Base-by-base conservation (phyloP, 2,888 invertebrate genomes). In the Acleris sparsana region DNA sequence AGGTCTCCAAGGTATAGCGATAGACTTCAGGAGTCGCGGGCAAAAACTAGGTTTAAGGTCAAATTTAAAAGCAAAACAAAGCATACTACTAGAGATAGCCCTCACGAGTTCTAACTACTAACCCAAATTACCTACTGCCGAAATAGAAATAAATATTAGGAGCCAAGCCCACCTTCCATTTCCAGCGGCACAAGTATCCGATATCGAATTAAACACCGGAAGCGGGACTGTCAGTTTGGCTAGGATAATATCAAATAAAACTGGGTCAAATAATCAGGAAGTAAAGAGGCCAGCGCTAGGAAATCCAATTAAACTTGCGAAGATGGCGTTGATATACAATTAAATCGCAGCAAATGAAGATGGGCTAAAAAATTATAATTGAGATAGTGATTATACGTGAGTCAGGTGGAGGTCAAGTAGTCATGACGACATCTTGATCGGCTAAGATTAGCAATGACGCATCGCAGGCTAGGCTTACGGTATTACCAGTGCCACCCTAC, bases 391-490 rank as follows among this genome's bases (percentile, higher is more conserved):
- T 76, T 73, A 72, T 68, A 57, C 70, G 72, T 82, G 83, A 85
- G 76, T 84, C 84, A 83, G 80, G 79, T 81, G 51, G 80, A 82
- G 84, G 83, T 86, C 86, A 84, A 78, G 78, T 79, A 78, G 82
- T 82, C 82, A 79, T 72, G 68, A 72, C 74, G 59, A 51, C 66
- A 78, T 76, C 73, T 76, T 74, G 70, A 76, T 79, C 76, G 68
- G 75, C 84, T 83, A 86, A 88, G 86, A 88, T 88, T 88, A 89
- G 86, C 78, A 70, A 70, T 89, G 89, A 89, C 88, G 84, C 85
- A 84, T 75, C 63, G 62, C 65, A 72, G 73, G 72, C 78, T 77
- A 76, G 75, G 74, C 73, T 71, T 63, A 66, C n/a, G 64, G 29
- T 43, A 44, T 16, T 22, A 5, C 81, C 82, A 81, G 82, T 83